These are phyloP conservation scores for Rhyzopertha dominica DNA, from an alignment of 1,140 invertebrate genomes.

Conservation along the genomic window DNA sequence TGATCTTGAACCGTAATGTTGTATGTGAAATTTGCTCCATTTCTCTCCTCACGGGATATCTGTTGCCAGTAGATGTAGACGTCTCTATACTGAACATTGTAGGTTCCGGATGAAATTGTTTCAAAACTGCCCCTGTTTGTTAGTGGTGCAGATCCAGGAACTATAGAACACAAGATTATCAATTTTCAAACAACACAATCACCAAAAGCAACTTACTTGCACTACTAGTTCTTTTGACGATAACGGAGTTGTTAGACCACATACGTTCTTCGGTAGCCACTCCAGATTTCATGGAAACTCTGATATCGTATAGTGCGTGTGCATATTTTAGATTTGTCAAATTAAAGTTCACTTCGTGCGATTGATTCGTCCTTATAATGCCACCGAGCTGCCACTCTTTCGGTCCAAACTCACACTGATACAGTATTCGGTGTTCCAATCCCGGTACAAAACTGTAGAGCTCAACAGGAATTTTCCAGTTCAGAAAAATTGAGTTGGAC, in stretches of 20 bases:
- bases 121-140: slow-evolving; percentile 63
- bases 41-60: slow-evolving; percentile 56
- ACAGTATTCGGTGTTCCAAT: slow-evolving; percentile 56
- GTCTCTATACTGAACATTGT: slow-evolving; percentile 45
- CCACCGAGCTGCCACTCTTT: slow-evolving; percentile 46
- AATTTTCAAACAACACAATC: slow-evolving; percentile 2
- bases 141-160: slow-evolving; percentile 56
- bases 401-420: slow-evolving; percentile 56
- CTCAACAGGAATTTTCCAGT: slow-evolving; percentile 55
- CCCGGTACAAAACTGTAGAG: slow-evolving; percentile 56
- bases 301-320: slow-evolving; percentile 62
- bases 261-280: slow-evolving; percentile 51
- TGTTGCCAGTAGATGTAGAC: slow-evolving; percentile 67
- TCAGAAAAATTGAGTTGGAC: slow-evolving; percentile 52
- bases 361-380: slow-evolving; percentile 12
- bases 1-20: slow-evolving; percentile 43
- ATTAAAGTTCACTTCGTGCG: slow-evolving; percentile 46
- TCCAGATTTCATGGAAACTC: slow-evolving; percentile 56
- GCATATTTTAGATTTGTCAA: slow-evolving; percentile 58
- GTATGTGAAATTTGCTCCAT: slow-evolving; percentile 53
- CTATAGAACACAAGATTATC: slow-evolving; percentile 27
- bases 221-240: slow-evolving; percentile 55
- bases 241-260: slow-evolving; percentile 58
- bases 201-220: slow-evolving; percentile 45
- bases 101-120: slow-evolving; percentile 47